Conservation (phyloP, 2,797 vertebrate genomes). For the Hydrolagus colliei region DNA sequence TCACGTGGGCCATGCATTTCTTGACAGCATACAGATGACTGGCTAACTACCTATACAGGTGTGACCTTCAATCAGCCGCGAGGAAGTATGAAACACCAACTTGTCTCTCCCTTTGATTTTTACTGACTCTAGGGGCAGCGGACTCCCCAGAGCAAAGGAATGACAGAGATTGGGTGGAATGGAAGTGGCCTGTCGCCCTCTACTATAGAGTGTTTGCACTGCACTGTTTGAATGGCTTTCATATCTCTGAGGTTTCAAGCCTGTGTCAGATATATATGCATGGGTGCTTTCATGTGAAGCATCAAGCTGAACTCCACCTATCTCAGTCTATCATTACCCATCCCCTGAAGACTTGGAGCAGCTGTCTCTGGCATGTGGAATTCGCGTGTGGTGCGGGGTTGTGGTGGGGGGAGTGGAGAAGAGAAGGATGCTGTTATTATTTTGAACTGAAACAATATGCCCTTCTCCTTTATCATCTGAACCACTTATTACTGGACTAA, state of each 20-base stretch:
- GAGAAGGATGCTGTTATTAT: background rate
- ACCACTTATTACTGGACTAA: background rate
- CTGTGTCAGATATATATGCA: background rate
- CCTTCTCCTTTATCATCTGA: background rate
- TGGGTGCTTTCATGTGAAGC: background rate
- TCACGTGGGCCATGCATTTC: no score
- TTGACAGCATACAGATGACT: no score
- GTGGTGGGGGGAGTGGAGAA: background rate
- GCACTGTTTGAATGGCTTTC: background rate
- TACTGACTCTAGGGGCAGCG: no score
- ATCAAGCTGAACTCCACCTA: background rate
- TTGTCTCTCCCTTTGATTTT: no score
- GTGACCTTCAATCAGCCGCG: no score
- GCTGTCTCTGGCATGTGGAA: background rate
- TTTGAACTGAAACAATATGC: background rate
- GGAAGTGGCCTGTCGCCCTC: no score
- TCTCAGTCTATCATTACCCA: background rate
- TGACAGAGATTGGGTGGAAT: background rate
- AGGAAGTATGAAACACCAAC: no score
- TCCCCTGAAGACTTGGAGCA: background rate
- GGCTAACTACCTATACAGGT: no score
- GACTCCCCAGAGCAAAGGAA: no score
- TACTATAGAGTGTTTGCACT: background rate
- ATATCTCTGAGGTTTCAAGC: background rate
- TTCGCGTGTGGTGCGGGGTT: no score